phyloP scores from a whole-genome alignment of 2,113 vertebrate species.

The Lipophrys pholis region DNA sequence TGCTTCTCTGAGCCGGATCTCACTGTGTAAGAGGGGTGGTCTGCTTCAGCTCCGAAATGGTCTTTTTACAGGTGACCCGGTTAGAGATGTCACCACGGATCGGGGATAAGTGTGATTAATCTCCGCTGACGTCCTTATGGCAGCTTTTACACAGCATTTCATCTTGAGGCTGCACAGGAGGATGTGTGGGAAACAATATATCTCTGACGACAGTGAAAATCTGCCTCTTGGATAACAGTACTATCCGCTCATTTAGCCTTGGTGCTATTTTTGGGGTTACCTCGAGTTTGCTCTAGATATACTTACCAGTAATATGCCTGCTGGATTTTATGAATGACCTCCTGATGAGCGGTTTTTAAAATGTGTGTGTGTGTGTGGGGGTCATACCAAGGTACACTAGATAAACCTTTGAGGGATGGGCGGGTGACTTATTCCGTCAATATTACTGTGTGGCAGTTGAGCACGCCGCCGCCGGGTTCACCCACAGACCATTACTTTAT shows the following conservation, averaged over 20 bases:
- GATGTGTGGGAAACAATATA: conserved; percentile 62
- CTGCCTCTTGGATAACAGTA: conserved; percentile 35
- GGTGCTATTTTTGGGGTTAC: conserved; percentile 48
- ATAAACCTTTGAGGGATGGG: too few relatives aligned
- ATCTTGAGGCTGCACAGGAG: conserved; percentile 55
- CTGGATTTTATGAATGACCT: conserved; percentile 12
- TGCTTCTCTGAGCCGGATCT: conserved; percentile 7
- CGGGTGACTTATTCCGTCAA: too few relatives aligned
- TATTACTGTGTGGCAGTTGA: too few relatives aligned
- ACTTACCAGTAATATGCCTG: conserved; percentile 6
- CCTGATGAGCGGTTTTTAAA: too few relatives aligned
- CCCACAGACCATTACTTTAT: too few relatives aligned
- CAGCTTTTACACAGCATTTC: conserved; percentile 58
- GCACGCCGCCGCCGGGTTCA: too few relatives aligned
- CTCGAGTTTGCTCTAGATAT: conserved; percentile 27
- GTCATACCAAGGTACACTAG: too few relatives aligned
- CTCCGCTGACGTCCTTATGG: conserved; percentile 47
- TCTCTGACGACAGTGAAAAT: conserved; percentile 44
- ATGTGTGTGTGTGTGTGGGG: too few relatives aligned
- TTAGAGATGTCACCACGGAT: conserved; percentile 62
- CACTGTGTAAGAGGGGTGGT: not conserved
- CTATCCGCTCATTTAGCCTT: conserved; percentile 49
- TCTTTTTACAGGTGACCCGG: conserved; percentile 64
- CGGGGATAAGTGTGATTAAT: conserved; percentile 66
- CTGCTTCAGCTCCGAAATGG: conserved; percentile 30